Base-by-base conservation (phyloP, 2,888 invertebrate genomes). In the Archaeoteleia sp. region DNA sequence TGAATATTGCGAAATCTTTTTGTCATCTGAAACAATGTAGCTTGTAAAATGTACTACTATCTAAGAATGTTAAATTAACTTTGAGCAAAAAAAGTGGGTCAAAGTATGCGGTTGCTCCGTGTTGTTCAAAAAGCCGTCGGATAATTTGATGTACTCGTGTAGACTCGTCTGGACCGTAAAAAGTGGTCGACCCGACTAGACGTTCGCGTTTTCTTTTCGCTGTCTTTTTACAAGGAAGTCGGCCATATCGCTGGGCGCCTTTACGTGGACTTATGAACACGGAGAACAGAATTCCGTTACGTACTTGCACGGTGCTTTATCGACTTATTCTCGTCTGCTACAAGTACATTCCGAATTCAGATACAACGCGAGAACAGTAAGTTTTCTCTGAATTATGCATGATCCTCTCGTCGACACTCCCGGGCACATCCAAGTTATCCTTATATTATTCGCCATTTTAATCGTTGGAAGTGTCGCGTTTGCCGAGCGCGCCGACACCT, bases 341-440 rank as follows among this genome's bases (percentile, higher is more conserved):
- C 51, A 30, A 51, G 51, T 37, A 51, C 46, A 61, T 61, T 61
- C 53, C 25, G 32, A 61, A 61, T 61, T 53, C 61, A 61, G 53
- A 53, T 61, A 61, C 61, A 46, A 46, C 61, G 53, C 53, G 45
- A 46, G 53, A 61, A 53, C 61, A 53, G 53, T 61, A 74, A 76
- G 57, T 76, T 75, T 72, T 70, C 71, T 55, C 35, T 77, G 76
- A 76, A 77, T 77, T 74, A 77, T 77, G 76, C 74, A 77, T 76
- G 72, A 75, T 68, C 62, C 46, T 58, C 46, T 35, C 65, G 34
- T 37, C 67, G 34, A 65, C 39, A 63, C 62, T 34, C 53, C 23
- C 39, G 49, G 14, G 29, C 43, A 7, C 43, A 29, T 30, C 30
- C 43, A 12, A 42, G 25, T 43, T 30, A 30, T 29, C 9, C 29